Conservation (phyloP, 2,113 vertebrate species). For the Ursus arctos region DNA sequence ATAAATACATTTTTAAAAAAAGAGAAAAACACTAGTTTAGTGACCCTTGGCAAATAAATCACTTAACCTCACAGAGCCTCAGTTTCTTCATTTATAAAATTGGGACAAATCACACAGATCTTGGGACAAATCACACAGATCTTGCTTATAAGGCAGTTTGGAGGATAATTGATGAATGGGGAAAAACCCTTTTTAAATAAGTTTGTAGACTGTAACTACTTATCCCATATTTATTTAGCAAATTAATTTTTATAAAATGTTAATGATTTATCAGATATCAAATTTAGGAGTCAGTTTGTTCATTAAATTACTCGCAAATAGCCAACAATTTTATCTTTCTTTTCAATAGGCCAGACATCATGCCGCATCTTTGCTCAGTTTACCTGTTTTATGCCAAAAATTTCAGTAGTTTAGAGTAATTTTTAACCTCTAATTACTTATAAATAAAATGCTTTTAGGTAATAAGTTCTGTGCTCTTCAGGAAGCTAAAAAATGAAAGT, state of each 20-base stretch:
- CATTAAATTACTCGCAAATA: neutral
- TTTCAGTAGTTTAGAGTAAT: neutral
- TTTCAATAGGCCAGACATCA: neutral
- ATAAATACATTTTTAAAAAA: neutral
- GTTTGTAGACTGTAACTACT: neutral
- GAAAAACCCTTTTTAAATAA: neutral
- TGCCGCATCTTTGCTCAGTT: neutral
- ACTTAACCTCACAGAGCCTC: neutral
- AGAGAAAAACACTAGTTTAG: neutral
- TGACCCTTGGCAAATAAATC: neutral
- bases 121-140: neutral
- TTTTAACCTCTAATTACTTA: neutral
- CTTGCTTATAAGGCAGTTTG: neutral
- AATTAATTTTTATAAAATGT: neutral
- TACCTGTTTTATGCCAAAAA: neutral
- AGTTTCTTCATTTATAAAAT: neutral
- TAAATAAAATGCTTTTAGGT: conserved; percentile 13
- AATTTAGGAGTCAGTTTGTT: neutral
- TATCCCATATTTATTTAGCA: neutral
- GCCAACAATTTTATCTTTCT: neutral
- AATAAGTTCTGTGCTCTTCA: neutral
- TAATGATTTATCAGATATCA: neutral
- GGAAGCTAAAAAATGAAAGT: neutral
- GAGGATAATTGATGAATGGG: neutral
- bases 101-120: neutral